These are phyloP conservation scores for Lucilia cuprina DNA, from an alignment of 1,140 invertebrate genomes.

Conservation along the genomic window DNA sequence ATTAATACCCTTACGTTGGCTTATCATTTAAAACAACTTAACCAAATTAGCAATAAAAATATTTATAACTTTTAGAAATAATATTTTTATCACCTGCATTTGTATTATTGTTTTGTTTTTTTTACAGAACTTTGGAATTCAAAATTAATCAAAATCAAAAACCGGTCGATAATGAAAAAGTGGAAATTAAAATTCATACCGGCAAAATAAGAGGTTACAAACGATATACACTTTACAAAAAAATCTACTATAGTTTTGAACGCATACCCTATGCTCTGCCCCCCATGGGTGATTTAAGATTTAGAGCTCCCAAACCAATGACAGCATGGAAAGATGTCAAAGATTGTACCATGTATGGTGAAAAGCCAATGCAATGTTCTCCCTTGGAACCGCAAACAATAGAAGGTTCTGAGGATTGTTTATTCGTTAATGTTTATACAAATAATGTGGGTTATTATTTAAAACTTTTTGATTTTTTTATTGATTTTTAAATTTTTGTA, in stretches of 20 bases:
- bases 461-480: not conserved
- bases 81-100: not conserved
- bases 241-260: slow-evolving; percentile 29
- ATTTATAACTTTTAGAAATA: not conserved
- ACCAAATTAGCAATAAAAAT: too few species aligned
- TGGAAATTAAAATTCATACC: not conserved
- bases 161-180: slow-evolving; percentile 16
- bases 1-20: too few species aligned
- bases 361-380: not conserved
- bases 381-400: not conserved
- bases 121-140: slow-evolving; percentile 21
- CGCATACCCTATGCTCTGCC: slow-evolving; percentile 57
- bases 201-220: slow-evolving; percentile 30
- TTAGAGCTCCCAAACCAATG: slow-evolving; percentile 62
- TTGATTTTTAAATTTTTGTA: not conserved
- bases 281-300: slow-evolving; percentile 62
- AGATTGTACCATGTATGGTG: slow-evolving; percentile 55
- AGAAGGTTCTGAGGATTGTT: slow-evolving; percentile 73
- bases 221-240: not conserved
- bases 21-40: too few species aligned
- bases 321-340: slow-evolving; percentile 61
- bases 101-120: too few species aligned
- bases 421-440: slow-evolving; percentile 80
- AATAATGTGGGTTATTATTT: slow-evolving; percentile 43
- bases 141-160: slow-evolving; percentile 12